Base-by-base conservation (phyloP, 2,888 invertebrate species). In the Teleogryllus oceanicus region DNA sequence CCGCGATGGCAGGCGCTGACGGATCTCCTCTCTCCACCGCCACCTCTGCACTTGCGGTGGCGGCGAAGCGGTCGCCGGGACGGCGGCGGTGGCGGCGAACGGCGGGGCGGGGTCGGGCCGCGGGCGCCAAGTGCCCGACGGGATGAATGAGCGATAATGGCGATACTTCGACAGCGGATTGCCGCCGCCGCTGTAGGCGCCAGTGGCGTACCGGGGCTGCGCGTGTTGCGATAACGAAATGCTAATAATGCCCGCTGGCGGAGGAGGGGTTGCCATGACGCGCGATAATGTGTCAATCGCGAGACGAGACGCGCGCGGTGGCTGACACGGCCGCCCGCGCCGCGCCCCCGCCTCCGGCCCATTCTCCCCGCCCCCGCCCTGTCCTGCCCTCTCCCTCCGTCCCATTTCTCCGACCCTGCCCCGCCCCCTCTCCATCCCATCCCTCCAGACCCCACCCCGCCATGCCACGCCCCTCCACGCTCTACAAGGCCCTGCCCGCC, bases 111-210 rank as follows among this genome's bases (percentile, higher is more conserved):
- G 4, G n/a, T 1, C 5, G 62, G 62, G 13, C 62, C 62, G 62
- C 62, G 62, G n/a, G 62, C 62, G 62, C 62, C 16, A 62, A 62
- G 62, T 62, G 62, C n/a, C 62, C 62, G 62, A 62, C 62, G 62
- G 12, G 62, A 62, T 16, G 62, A 62, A 62, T 62, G 62, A 62
- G 62, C 62, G 62, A 62, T 62, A 62, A 62, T 62, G 62, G 62
- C 1, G 62, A 62, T 62, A 62, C 16, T 16, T n/a, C n/a, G 62
- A 62, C 62, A 62, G 62, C 62, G 62, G 62, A 62, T 62, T 13
- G 62, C 62, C 62, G 62, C 62, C 62, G 16, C 62, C 62, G 13
- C 62, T 62, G 62, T n/a, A 18, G n/a, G 62, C 51, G 51, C 62
- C 16, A n/a, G 62, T 62, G 16, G 4, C 62, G 13, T 12, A 18